Conservation (phyloP, 2,888 invertebrate genomes). For the Catocala fraxini region DNA sequence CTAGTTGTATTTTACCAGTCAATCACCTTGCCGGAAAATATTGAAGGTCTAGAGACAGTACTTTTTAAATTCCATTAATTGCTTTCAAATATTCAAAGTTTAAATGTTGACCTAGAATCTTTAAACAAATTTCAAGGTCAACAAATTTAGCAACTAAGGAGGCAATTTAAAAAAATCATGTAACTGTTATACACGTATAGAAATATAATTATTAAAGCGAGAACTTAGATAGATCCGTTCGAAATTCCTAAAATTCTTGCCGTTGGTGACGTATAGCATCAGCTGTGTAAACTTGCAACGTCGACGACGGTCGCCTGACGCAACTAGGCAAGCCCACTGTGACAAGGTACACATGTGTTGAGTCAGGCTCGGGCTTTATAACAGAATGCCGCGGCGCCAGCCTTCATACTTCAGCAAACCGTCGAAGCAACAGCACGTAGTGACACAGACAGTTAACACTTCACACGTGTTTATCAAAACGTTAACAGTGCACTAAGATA, state of each 20-base stretch:
- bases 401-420: conserved; percentile 72
- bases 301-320: conserved; percentile 52
- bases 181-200: too few relatives aligned
- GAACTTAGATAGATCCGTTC: conserved; percentile 22
- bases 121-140: too few relatives aligned
- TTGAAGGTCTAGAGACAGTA: conserved; percentile 1
- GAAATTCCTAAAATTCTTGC: conserved; percentile 19
- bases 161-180: too few relatives aligned
- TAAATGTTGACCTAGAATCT: too few relatives aligned
- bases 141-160: too few relatives aligned
- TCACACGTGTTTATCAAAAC: conserved; percentile 48
- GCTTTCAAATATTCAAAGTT: too few relatives aligned
- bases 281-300: conserved; percentile 60
- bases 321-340: conserved; percentile 58
- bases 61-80: too few relatives aligned
- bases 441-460: conserved; percentile 41
- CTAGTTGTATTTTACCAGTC: conserved; percentile 4
- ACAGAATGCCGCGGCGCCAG: conserved; percentile 63
- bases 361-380: conserved; percentile 73
- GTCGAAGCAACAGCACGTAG: conserved; percentile 71
- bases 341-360: conserved; percentile 58
- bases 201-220: too few relatives aligned
- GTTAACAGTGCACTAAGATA: conserved; percentile 49
- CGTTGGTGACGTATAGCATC: conserved; percentile 61
- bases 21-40: conserved; percentile 11